phyloP scores from a whole-genome alignment of 2,888 invertebrate genomes.

The Calameuta pallipes region DNA sequence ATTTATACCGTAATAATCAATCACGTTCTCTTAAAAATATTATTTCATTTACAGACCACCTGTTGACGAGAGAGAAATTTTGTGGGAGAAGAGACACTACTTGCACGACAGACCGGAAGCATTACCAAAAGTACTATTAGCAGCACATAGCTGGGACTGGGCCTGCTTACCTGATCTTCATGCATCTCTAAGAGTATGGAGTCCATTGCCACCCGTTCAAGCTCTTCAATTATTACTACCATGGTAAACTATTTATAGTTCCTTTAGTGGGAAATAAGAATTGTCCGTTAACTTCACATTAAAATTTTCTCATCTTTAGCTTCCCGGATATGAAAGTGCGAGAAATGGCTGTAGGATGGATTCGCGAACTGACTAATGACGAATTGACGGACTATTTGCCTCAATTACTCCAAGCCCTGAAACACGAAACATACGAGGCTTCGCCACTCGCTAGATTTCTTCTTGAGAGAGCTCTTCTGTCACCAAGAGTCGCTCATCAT shows the following conservation, averaged over 20 bases:
- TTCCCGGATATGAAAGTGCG: constrained; percentile 94
- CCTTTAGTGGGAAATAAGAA: neutral
- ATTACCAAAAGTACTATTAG: constrained; percentile 85
- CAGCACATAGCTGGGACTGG: constrained; percentile 93
- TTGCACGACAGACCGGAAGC: constrained; percentile 86
- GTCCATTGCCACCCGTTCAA: constrained; percentile 85
- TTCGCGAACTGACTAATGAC: constrained; percentile 84
- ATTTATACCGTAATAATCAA: neutral
- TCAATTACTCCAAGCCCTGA: constrained; percentile 91
- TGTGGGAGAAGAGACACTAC: constrained; percentile 96
- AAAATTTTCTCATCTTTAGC: constrained; percentile 66
- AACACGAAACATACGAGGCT: constrained; percentile 91
- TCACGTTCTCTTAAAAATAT: neutral
- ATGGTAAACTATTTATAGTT: constrained; percentile 71
- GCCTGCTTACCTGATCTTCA: constrained; percentile 88
- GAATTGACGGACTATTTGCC: constrained; percentile 92
- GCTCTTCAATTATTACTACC: constrained; percentile 93
- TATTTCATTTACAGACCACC: constrained; percentile 68
- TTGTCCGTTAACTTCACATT: neutral
- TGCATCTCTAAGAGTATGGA: constrained; percentile 89
- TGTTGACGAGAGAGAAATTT: constrained; percentile 79
- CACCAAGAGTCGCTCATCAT: constrained; percentile 92
- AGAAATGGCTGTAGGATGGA: constrained; percentile 84
- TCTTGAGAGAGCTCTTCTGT: constrained; percentile 83
- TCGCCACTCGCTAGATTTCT: constrained; percentile 87